Evolutionary conservation across 2,888 invertebrate genomes (phyloP), one percentile per base, ranked within the genome.

Genomic region (Drosophila trichaetosa): DNA sequence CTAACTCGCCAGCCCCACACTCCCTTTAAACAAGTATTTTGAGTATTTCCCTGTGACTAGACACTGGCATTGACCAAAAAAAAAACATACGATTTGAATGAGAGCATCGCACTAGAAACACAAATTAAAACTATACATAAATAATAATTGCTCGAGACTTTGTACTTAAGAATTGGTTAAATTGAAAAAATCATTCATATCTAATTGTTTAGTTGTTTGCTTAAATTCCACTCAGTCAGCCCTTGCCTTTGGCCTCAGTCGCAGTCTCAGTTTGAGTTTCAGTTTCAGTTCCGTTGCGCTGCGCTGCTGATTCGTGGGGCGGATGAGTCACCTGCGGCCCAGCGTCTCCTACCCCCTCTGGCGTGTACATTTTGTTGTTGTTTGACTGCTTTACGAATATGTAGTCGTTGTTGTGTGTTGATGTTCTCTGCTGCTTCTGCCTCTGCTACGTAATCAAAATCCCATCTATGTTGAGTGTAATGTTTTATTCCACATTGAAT

Each of bases 291-390:
- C 52, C 60, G 57, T 52, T 56, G 57, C 63, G 54, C 46, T 63
- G 64, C 54, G 69, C 56, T 80, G 56, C 67, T 63, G 63, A 72
- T 78, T 87, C 61, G 69, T 74, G 89, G 91, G 91, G 91, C 91
- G 91, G 89, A 91, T 91, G 91, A 91, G 91, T 91, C 91, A 91
- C 91, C 82, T 83, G 77, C 82, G 82, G 77, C 82, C 71, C 72
- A 78, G 78, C 83, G 80, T 83, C 77, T 60, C 76, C 67, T 76
- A 60, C 73, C 78, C 79, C 68, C 81, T 73, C 75, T 60, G 42
- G 49, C 48, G 61, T 54, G 71, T 59, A 66, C 58, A 69, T 42
- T 52, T 76, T 80, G 77, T 86, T 88, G 83, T 84, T 85, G 80
- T 78, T 87, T 78, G 84, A 82, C 82, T 82, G 62, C 80, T 82